phyloP scores from a whole-genome alignment of 2,888 invertebrate species.

The Cheilosia urbana region DNA sequence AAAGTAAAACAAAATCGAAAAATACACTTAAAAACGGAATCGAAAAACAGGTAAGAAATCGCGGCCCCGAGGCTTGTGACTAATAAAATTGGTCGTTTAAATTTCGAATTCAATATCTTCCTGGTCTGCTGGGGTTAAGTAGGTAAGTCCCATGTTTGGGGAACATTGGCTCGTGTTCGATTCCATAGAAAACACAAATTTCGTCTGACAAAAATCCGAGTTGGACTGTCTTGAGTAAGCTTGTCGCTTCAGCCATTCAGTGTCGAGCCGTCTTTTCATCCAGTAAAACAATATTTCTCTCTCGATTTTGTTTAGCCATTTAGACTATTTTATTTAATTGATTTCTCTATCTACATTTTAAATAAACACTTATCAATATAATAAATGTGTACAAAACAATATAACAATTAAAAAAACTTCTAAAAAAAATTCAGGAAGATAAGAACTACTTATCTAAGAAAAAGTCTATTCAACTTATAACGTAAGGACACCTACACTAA shows the following conservation, averaged over 20 bases:
- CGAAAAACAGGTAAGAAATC: too few relatives aligned
- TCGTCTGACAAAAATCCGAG: too few relatives aligned
- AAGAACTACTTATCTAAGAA: slow-evolving; percentile 21
- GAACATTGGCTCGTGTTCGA: too few relatives aligned
- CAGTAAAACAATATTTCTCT: neutral
- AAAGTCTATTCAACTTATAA: slow-evolving; percentile 57
- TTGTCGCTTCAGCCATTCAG: too few relatives aligned
- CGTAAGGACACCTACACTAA: slow-evolving; percentile 39
- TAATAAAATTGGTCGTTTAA: too few relatives aligned
- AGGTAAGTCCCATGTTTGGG: too few relatives aligned
- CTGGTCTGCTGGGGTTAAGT: neutral
- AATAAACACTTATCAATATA: slow-evolving; percentile 67
- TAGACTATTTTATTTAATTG: slow-evolving; percentile 49
- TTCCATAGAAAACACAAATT: too few relatives aligned
- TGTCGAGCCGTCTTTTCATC: neutral
- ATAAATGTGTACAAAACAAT: slow-evolving; percentile 67
- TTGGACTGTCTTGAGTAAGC: too few relatives aligned
- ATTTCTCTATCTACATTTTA: slow-evolving; percentile 61
- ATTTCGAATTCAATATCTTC: neutral
- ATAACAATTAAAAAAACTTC: slow-evolving; percentile 39
- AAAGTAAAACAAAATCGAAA: too few relatives aligned
- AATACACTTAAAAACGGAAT: too few relatives aligned
- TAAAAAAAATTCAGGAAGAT: slow-evolving; percentile 34
- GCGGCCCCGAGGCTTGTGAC: too few relatives aligned
- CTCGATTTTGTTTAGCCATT: slow-evolving; percentile 17